These are phyloP conservation scores for Cichladusa arquata DNA, from an alignment of 2,113 vertebrate genomes.

Conservation along the genomic window DNA sequence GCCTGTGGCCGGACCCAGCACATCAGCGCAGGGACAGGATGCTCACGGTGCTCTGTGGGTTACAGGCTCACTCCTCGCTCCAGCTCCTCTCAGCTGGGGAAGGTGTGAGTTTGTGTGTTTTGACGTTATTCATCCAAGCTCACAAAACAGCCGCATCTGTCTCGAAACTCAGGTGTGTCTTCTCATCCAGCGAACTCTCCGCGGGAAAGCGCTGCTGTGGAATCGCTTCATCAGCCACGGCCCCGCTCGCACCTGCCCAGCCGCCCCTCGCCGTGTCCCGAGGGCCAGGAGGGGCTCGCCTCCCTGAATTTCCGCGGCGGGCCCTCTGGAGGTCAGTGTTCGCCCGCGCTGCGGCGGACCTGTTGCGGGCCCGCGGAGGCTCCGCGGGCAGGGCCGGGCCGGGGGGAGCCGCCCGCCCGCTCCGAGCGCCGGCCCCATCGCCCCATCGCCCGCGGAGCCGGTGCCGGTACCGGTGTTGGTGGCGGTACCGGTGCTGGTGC, in stretches of 20 bases:
- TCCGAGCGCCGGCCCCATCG: not conserved
- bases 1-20: rapidly evolving
- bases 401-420: not conserved
- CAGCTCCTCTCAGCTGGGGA: not conserved
- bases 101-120: not conserved
- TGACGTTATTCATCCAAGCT: not conserved
- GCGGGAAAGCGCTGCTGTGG: not conserved
- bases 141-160: rapidly evolving
- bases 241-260: not conserved
- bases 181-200: rapidly evolving
- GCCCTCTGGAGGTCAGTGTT: slow-evolving; percentile 63
- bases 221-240: not conserved
- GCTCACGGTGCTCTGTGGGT: rapidly evolving
- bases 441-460: too few relatives aligned
- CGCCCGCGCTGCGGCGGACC: slow-evolving; percentile 20
- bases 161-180: rapidly evolving
- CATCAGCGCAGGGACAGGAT: rapidly evolving
- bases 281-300: not conserved
- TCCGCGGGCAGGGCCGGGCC: slow-evolving; percentile 27
- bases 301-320: slow-evolving; percentile 30
- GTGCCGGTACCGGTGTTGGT: too few relatives aligned
- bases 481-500: too few relatives aligned
- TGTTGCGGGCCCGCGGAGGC: slow-evolving; percentile 36
- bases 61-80: not conserved
- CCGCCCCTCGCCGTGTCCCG: not conserved